A percentile compares a stretch with the other conserved stretches of the same genome.
These are phyloP conservation scores for Pycnonotus jocosus DNA, from an alignment of 2,113 vertebrate genomes.

Conservation along the genomic window DNA sequence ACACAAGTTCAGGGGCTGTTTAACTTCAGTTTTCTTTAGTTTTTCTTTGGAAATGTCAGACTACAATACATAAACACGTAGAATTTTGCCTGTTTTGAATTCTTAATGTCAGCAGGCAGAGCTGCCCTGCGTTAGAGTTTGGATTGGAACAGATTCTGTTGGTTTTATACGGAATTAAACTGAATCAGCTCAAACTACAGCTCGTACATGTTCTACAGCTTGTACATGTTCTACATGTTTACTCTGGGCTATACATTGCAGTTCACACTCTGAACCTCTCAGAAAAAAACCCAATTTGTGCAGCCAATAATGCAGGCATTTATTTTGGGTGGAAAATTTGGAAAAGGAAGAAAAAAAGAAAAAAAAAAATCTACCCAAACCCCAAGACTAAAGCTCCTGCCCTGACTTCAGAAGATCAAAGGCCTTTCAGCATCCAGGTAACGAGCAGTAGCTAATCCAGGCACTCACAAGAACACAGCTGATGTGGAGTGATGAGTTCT, in stretches of 20 bases:
- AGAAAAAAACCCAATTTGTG: not conserved
- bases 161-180: not conserved
- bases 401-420: constrained; percentile 29
- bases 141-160: not conserved
- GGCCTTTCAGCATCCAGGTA: not conserved
- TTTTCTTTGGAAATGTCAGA: not conserved
- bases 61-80: not conserved
- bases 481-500: constrained; percentile 10
- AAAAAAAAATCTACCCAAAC: not conserved
- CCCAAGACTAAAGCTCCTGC: not conserved
- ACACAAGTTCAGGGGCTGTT: not conserved
- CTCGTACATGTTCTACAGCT: not conserved
- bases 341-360: not conserved
- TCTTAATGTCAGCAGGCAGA: not conserved
- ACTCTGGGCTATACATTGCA: not conserved
- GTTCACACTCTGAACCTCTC: not conserved
- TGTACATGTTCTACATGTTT: not conserved
- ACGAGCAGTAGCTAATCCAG: not conserved
- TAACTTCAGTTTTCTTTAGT: not conserved
- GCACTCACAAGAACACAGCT: not conserved
- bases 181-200: not conserved
- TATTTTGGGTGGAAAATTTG: not conserved
- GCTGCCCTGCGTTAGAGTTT: not conserved
- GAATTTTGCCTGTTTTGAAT: not conserved
- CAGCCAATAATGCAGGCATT: not conserved